A percentile compares a stretch with the other conserved stretches of the same genome.
These are phyloP conservation scores for Oreochromis niloticus DNA, from an alignment of 2,113 vertebrate genomes.

Conservation along the genomic window DNA sequence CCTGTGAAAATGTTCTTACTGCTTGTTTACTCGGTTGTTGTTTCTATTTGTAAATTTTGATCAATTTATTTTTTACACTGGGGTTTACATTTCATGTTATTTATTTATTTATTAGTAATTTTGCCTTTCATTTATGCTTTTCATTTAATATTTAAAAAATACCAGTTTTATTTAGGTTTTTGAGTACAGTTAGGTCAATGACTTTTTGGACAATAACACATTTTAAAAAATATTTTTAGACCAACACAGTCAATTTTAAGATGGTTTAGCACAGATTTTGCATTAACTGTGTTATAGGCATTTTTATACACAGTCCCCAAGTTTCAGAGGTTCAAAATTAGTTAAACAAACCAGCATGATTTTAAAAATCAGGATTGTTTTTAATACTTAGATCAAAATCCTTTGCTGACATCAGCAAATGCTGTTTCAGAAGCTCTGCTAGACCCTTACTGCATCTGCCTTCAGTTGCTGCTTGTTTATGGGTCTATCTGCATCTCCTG, in stretches of 20 bases:
- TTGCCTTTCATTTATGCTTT: not conserved
- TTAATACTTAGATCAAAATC: not conserved
- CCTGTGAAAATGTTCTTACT: not conserved
- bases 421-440: not conserved
- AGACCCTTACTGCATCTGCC: not conserved
- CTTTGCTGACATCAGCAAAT: not conserved
- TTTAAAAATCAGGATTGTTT: not conserved
- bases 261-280: not conserved
- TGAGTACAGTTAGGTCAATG: not conserved
- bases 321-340: not conserved
- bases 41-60: not conserved
- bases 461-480: not conserved
- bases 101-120: not conserved
- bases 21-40: not conserved
- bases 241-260: not conserved
- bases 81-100: not conserved
- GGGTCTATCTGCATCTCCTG: not conserved
- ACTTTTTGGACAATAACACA: not conserved
- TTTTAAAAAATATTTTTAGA: not conserved
- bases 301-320: not conserved
- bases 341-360: not conserved
- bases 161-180: not conserved
- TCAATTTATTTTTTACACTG: not conserved
- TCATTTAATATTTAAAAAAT: not conserved
- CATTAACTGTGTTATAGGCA: not conserved